A percentile compares a stretch with the other conserved stretches of the same genome.
phyloP scores from a whole-genome alignment of 2,888 invertebrate species.

The Myopa testacea region DNA sequence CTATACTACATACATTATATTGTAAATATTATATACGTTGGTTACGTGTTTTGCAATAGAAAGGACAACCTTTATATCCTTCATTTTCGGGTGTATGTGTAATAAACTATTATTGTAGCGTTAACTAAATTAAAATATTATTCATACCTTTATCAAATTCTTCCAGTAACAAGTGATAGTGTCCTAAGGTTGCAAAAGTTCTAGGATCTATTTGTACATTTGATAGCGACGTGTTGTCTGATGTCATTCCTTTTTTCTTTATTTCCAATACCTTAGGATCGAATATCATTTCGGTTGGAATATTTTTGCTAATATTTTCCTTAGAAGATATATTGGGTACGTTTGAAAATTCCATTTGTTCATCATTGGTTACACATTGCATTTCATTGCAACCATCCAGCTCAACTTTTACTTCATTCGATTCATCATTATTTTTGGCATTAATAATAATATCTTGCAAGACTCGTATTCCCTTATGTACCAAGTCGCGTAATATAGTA shows the following conservation, averaged over 20 bases:
- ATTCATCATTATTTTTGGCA: background rate
- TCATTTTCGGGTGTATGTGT: no score
- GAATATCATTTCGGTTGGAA: background rate
- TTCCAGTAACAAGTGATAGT: conserved; percentile 92
- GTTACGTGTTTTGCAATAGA: no score
- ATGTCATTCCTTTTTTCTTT: background rate
- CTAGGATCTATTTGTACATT: conserved; percentile 86
- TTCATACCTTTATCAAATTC: conserved; percentile 91
- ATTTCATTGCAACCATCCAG: background rate
- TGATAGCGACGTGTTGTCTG: conserved; percentile 54
- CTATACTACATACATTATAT: no score
- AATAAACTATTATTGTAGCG: no score
- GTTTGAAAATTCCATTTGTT: background rate
- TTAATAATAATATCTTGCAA: conserved; percentile 85
- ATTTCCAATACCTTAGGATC: background rate
- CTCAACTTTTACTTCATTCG: background rate
- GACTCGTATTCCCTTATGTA: conserved; percentile 87
- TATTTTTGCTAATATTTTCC: background rate
- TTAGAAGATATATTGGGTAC: background rate
- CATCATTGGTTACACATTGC: background rate
- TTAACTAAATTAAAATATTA: no score
- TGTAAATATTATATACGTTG: no score
- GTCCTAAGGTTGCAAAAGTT: conserved; percentile 94
- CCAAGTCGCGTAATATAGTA: conserved; percentile 81
- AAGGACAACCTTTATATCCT: no score